A percentile compares a stretch with the other conserved stretches of the same genome.
These are phyloP conservation scores for Pyrocoelia pectoralis DNA, from an alignment of 2,888 invertebrate species.

Conservation along the genomic window DNA sequence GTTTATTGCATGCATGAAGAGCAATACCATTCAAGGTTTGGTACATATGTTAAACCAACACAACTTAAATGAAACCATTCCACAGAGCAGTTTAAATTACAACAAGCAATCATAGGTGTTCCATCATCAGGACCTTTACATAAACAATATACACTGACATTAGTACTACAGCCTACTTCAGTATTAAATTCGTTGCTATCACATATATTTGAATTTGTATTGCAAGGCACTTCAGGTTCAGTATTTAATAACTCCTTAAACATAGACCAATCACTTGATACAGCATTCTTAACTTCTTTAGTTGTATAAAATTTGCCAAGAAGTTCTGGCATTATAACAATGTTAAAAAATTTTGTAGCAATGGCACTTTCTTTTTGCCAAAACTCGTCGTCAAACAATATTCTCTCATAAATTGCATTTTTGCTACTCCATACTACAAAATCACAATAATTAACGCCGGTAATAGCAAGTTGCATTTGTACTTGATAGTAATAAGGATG, in stretches of 20 bases:
- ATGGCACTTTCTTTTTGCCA: constrained; percentile 2
- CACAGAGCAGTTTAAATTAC: background rate
- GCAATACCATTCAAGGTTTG: background rate
- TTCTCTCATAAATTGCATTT: background rate
- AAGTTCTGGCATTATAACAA: background rate
- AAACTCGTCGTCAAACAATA: background rate
- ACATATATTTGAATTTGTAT: background rate
- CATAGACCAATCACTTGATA: background rate
- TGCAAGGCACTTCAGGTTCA: background rate
- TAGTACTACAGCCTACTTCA: background rate
- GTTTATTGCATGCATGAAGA: background rate
- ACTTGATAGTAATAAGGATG: constrained; percentile 6
- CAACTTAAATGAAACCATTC: background rate
- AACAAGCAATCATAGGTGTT: background rate
- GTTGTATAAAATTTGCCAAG: background rate
- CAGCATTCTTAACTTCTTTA: background rate
- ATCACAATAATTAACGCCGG: background rate
- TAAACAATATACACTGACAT: background rate
- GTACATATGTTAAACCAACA: background rate
- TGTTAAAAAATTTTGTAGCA: background rate
- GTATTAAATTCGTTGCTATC: background rate
- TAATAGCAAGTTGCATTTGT: constrained; percentile 8
- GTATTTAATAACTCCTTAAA: too few species aligned
- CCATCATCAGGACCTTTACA: background rate
- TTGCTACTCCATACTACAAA: background rate